A percentile compares a stretch with the other conserved stretches of the same genome.
phyloP scores from a whole-genome alignment of 1,140 invertebrate species.

The Calliopsis andreniformis region DNA sequence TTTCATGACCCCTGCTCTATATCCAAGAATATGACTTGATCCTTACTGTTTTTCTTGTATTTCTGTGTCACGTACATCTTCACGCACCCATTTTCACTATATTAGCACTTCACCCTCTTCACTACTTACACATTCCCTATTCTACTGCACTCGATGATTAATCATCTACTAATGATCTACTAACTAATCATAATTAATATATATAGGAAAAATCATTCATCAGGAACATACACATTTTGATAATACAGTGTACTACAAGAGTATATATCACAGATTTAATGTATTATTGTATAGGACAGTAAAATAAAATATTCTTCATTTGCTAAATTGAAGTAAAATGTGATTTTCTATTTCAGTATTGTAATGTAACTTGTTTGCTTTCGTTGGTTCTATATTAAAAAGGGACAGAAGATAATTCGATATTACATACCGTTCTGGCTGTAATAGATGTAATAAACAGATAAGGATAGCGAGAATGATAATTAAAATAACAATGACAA shows the following conservation, averaged over 20 bases:
- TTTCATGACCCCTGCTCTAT: neutral
- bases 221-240: neutral
- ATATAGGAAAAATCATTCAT: neutral
- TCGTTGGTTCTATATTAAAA: too few relatives aligned
- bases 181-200: neutral
- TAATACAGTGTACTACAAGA: neutral
- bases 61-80: neutral
- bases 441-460: too few relatives aligned
- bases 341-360: too few relatives aligned
- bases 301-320: too few relatives aligned
- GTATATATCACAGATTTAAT: too few relatives aligned
- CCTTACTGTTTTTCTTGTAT: neutral
- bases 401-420: neutral
- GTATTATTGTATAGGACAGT: too few relatives aligned
- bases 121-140: neutral
- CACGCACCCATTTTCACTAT: neutral
- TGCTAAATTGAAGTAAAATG: too few relatives aligned
- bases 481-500: too few relatives aligned
- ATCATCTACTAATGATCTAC: neutral
- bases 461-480: too few relatives aligned
- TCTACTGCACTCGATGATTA: neutral
- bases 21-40: neutral
- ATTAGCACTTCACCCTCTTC: neutral
- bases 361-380: too few relatives aligned
- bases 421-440: too few relatives aligned